phyloP scores from a whole-genome alignment of 2,113 vertebrate species.

The Tiliqua scincoides region DNA sequence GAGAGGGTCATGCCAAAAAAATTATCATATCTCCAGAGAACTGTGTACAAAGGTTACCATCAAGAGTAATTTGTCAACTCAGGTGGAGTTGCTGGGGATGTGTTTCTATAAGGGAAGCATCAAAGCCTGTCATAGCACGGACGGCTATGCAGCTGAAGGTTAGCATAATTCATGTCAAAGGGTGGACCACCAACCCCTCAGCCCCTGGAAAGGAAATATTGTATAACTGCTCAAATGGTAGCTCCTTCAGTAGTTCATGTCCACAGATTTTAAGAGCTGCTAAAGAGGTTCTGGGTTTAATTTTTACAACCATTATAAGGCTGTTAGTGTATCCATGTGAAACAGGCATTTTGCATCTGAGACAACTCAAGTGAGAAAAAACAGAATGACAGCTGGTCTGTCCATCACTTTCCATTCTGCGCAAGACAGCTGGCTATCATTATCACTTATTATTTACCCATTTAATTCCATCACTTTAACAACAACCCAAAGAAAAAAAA shows the following conservation, averaged over 20 bases:
- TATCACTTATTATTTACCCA: slow-evolving; percentile 63
- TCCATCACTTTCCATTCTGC: slow-evolving; percentile 55
- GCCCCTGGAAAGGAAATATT: background rate
- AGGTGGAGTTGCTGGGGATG: background rate
- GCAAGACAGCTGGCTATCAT: slow-evolving; percentile 53
- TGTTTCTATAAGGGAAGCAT: background rate
- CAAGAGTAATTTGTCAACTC: background rate
- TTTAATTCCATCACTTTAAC: slow-evolving; percentile 52
- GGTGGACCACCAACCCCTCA: background rate
- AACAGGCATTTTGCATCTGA: slow-evolving; percentile 43
- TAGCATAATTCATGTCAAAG: background rate
- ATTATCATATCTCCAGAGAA: background rate
- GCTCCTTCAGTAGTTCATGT: background rate
- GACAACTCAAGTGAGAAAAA: slow-evolving; percentile 44
- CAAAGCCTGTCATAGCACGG: background rate
- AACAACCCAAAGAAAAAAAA: too few relatives aligned
- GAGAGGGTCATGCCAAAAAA: background rate
- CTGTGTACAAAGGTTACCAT: slow-evolving; percentile 17
- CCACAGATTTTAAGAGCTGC: background rate
- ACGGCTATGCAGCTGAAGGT: background rate
- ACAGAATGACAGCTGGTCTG: slow-evolving; percentile 41
- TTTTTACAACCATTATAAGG: slow-evolving; percentile 43
- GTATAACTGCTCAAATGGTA: slow-evolving; percentile 14
- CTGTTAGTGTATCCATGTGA: slow-evolving; percentile 45
- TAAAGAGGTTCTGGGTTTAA: slow-evolving; percentile 34